Percentiles rank a stretch among this genome's conserved stretches.
These are phyloP conservation scores for Hemitrygon akajei DNA, from an alignment of 2,797 vertebrate genomes.

Conservation along the genomic window DNA sequence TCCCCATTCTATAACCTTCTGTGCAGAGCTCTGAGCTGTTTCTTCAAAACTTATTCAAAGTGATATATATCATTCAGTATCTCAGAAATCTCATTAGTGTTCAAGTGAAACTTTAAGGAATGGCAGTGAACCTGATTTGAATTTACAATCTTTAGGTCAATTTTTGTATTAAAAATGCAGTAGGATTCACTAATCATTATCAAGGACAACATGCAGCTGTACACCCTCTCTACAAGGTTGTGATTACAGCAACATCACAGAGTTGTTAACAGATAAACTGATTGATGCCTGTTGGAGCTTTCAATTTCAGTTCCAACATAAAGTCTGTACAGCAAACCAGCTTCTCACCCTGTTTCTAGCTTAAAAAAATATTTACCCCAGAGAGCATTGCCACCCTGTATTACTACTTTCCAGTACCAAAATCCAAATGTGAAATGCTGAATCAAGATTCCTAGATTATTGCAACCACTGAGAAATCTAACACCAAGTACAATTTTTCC, in stretches of 20 bases:
- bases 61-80: not conserved
- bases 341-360: not conserved
- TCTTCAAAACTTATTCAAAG: no score
- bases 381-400: not conserved
- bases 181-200: not conserved
- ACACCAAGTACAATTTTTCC: not conserved
- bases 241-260: not conserved
- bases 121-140: not conserved
- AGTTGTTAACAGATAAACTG: not conserved
- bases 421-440: not conserved
- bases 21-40: no score
- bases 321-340: not conserved
- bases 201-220: not conserved
- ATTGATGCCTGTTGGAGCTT: not conserved
- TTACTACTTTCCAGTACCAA: not conserved
- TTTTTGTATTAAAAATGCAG: not conserved
- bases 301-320: not conserved
- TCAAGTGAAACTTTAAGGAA: not conserved
- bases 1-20: no score
- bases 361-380: not conserved
- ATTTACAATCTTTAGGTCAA: not conserved
- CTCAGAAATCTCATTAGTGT: not conserved
- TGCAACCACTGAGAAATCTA: constrained; percentile 2
- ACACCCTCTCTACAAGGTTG: not conserved
- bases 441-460: not conserved